These are phyloP conservation scores for Catajapyx aquilonaris DNA, from an alignment of 1,140 invertebrate species.

Conservation along the genomic window DNA sequence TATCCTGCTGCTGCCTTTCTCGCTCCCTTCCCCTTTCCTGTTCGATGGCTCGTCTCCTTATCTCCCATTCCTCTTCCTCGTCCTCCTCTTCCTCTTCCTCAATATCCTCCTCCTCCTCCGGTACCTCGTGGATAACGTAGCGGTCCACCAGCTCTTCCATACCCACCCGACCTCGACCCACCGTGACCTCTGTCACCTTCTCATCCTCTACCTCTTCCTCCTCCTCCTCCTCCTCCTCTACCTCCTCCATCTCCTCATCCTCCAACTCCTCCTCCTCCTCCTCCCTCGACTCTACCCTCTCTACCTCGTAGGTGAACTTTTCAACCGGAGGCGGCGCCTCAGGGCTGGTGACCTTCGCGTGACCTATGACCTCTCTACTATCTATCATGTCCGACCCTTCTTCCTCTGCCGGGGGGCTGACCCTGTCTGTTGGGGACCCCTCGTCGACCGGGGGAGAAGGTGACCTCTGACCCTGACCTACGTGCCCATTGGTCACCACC, in stretches of 20 bases:
- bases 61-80: slow-evolving; percentile 1
- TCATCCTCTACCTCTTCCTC: slow-evolving; percentile 2
- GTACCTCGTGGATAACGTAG: too few species aligned
- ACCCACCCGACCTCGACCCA: slow-evolving; percentile 2
- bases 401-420: too few species aligned
- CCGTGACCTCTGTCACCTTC: slow-evolving; percentile 5
- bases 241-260: slow-evolving; percentile 7
- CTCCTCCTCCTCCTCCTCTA: slow-evolving; percentile 9
- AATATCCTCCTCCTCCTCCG: slow-evolving; percentile 1
- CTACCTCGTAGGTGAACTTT: too few species aligned
- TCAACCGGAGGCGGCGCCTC: slow-evolving; percentile 1
- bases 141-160: too few species aligned
- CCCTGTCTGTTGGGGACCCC: too few species aligned
- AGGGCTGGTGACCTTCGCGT: slow-evolving; percentile 3
- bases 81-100: slow-evolving; percentile 1
- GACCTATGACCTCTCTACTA: slow-evolving; percentile 9
- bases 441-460: too few species aligned
- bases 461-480: too few species aligned
- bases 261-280: slow-evolving; percentile 11
- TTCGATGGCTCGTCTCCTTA: neutral
- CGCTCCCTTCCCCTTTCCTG: slow-evolving; percentile 2
- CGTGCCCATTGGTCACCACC: too few species aligned
- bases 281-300: slow-evolving; percentile 6
- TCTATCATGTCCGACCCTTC: too few species aligned
- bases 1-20: neutral